A percentile compares a stretch with the other conserved stretches of the same genome.
Evolutionary conservation across 2,888 invertebrate species (phyloP).

Genomic region (Napeogenes inachia): DNA sequence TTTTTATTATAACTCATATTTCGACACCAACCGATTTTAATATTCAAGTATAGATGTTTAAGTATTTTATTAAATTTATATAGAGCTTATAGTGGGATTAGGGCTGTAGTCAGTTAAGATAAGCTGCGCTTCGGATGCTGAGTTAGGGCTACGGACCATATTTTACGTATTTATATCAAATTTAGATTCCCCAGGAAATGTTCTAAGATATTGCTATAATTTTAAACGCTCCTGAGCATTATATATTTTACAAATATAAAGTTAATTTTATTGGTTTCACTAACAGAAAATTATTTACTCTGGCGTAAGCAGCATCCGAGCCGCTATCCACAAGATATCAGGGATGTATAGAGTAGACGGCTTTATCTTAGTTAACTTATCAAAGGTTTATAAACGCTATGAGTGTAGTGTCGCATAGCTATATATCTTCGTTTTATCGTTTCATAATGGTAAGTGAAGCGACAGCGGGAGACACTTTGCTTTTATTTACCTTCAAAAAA

Average conservation of each 20-base stretch:
- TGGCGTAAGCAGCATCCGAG: slow-evolving; percentile 31
- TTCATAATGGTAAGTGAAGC: slow-evolving; percentile 19
- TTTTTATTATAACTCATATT: slow-evolving; percentile 55
- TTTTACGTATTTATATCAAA: slow-evolving; percentile 5
- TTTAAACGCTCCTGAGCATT: no score
- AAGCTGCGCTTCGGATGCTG: slow-evolving; percentile 36
- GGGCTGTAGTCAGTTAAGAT: slow-evolving; percentile 54
- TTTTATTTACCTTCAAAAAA: neutral
- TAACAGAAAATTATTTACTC: no score
- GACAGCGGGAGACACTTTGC: slow-evolving; percentile 20
- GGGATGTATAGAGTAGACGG: slow-evolving; percentile 65
- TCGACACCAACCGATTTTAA: slow-evolving; percentile 63
- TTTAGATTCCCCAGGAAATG: no score
- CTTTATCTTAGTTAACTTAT: slow-evolving; percentile 63
- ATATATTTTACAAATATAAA: no score
- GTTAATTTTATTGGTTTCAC: no score
- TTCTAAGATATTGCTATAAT: no score
- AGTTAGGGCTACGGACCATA: neutral
- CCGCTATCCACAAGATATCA: slow-evolving; percentile 52
- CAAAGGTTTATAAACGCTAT: slow-evolving; percentile 66
- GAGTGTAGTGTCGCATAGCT: slow-evolving; percentile 58
- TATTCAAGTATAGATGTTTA: slow-evolving; percentile 57
- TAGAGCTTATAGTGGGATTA: slow-evolving; percentile 75
- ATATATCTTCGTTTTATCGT: slow-evolving; percentile 33
- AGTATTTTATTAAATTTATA: slow-evolving; percentile 66